Evolutionary conservation across 2,888 invertebrate species (phyloP).

Genomic region (Platycnemis pennipes): DNA sequence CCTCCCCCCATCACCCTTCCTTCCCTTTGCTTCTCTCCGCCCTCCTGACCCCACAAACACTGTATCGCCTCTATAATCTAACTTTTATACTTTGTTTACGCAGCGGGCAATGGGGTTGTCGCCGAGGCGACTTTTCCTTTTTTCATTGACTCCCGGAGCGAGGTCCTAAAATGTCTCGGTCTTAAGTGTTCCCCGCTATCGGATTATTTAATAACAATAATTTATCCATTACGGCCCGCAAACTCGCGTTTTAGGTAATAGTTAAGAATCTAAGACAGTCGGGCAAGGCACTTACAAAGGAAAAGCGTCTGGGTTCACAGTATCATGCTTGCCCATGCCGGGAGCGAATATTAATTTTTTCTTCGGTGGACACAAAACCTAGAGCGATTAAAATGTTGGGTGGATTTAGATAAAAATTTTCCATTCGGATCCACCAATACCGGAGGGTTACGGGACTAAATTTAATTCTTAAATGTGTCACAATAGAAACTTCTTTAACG

Average conservation of each 20-base stretch:
- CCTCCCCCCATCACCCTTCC: not conserved
- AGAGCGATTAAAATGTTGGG: not conserved
- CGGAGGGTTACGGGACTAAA: no score
- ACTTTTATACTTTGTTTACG: slow-evolving; percentile 11
- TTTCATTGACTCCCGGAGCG: not conserved
- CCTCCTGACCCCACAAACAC: not conserved
- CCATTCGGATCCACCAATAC: no score
- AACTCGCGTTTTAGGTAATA: not conserved
- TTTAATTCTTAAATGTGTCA: no score
- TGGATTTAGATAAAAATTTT: no score
- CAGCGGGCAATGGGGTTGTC: not conserved
- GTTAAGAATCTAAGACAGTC: not conserved
- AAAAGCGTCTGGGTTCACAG: not conserved
- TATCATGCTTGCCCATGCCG: not conserved
- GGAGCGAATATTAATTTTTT: not conserved
- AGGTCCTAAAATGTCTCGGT: not conserved
- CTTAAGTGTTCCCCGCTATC: not conserved
- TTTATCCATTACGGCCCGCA: not conserved
- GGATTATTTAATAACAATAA: slow-evolving; percentile 6
- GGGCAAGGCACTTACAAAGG: not conserved
- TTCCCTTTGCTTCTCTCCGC: not conserved
- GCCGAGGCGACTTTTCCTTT: not conserved
- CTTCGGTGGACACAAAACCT: not conserved
- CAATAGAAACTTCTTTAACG: no score
- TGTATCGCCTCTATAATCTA: not conserved